A percentile compares a stretch with the other conserved stretches of the same genome.
Evolutionary conservation across 2,113 vertebrate species (phyloP).

Genomic region (Anhinga rufa): DNA sequence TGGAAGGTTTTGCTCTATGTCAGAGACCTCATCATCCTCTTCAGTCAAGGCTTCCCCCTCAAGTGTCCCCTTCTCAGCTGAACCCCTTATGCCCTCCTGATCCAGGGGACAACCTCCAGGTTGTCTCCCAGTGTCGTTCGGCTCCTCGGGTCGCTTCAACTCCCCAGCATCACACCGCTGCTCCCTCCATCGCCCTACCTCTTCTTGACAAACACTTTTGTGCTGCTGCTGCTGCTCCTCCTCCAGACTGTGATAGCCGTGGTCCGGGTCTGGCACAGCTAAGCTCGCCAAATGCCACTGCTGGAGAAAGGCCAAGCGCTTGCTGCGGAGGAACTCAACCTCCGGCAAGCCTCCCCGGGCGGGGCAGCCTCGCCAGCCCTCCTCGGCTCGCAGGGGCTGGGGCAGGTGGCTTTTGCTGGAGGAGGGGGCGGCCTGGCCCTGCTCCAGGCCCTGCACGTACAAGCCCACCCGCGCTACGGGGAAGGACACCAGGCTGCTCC

Average conservation of each 20-base stretch:
- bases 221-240: conserved; percentile 75
- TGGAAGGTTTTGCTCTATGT: background rate
- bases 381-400: conserved; percentile 10
- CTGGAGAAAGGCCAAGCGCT: conserved; percentile 68
- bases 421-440: background rate
- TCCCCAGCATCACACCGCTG: background rate
- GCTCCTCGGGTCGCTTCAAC: background rate
- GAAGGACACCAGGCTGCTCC: background rate
- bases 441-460: background rate
- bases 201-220: background rate
- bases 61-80: background rate
- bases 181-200: background rate
- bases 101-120: background rate
- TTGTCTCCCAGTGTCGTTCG: background rate
- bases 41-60: background rate
- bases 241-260: conserved; percentile 90
- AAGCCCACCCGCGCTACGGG: background rate
- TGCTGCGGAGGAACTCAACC: conserved; percentile 49
- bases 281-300: background rate
- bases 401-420: background rate
- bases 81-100: background rate
- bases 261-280: conserved; percentile 77
- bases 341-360: conserved; percentile 49
- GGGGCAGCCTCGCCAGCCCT: background rate
- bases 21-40: background rate